Evolutionary conservation across 2,888 invertebrate species (phyloP), one percentile per base, ranked within the genome.

Genomic region (Clistopyga incitator): DNA sequence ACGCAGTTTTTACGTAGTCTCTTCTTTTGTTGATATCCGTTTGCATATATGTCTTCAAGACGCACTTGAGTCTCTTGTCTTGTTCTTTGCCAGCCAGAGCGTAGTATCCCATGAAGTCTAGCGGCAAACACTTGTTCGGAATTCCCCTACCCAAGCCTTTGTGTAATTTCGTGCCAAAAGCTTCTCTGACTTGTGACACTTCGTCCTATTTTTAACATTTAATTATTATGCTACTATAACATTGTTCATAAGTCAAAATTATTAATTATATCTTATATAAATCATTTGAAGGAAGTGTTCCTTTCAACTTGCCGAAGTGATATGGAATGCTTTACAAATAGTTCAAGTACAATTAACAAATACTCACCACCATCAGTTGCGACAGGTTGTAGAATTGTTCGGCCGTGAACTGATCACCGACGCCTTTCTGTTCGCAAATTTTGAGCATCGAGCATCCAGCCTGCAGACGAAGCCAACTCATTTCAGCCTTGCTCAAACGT

Each of bases 31-130:
- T 95, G 25, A 99, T 98, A 93, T 99, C 99, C 0, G 97, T 96
- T 86, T 97, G 95, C 95, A 99, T 97, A 94, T 96, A 98, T 90
- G 97, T 96, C 82, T 97, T 96, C 81, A 97, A 94, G 29, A 95
- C 92, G 42, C 94, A 92, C 87, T 96, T 96, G 56, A 97, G 94
- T 91, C 97, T 96, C 84, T 96, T 96, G 89, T 98, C 97, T 10
- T 96, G 96, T 94, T 99, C 99, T 86, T 97, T 96, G 0, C 98
- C 99, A 45, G 97, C 97, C 78, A 99, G 94, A 47, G 97, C 97
- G 94, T 99, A 98, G 93, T 98, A 97, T 20, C 98, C 98, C 98
- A 99, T 98, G 94, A 99, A 99, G 94, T 99, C 98, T 76, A 99
- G 94, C 0, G 99, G 99, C 85, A 99, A 94, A 91, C 98, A 98